Conservation (phyloP, 2,113 vertebrate species). For the Heterochromis multidens region DNA sequence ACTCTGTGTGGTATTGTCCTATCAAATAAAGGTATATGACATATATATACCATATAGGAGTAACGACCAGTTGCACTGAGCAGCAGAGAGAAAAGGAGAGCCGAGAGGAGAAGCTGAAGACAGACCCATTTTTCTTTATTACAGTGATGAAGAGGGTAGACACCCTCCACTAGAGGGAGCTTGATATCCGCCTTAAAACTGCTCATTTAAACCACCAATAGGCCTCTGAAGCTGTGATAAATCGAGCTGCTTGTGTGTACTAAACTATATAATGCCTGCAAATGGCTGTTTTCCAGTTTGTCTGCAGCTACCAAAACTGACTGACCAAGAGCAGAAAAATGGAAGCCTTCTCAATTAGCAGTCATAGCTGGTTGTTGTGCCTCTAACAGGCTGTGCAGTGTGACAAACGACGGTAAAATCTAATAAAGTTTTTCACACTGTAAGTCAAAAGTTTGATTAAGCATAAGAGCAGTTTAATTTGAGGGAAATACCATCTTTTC, state of each 20-base stretch:
- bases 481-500: not conserved
- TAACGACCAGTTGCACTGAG: not conserved
- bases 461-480: fast-evolving
- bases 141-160: not conserved
- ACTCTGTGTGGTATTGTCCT: not conserved
- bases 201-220: not conserved
- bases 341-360: not conserved
- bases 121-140: not conserved
- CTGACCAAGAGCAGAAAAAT: not conserved
- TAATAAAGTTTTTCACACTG: not conserved
- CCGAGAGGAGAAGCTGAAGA: not conserved
- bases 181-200: not conserved
- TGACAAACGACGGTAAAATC: not conserved
- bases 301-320: not conserved
- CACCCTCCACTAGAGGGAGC: slow-evolving; percentile 48
- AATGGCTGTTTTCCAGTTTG: no score
- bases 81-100: not conserved
- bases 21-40: not conserved
- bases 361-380: not conserved
- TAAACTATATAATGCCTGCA: not conserved
- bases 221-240: not conserved
- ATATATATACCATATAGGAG: not conserved
- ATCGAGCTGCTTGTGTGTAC: not conserved
- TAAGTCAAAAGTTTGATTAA: not conserved
- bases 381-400: not conserved